phyloP scores from a whole-genome alignment of 2,888 invertebrate genomes.

The Silvanus unidentatus region DNA sequence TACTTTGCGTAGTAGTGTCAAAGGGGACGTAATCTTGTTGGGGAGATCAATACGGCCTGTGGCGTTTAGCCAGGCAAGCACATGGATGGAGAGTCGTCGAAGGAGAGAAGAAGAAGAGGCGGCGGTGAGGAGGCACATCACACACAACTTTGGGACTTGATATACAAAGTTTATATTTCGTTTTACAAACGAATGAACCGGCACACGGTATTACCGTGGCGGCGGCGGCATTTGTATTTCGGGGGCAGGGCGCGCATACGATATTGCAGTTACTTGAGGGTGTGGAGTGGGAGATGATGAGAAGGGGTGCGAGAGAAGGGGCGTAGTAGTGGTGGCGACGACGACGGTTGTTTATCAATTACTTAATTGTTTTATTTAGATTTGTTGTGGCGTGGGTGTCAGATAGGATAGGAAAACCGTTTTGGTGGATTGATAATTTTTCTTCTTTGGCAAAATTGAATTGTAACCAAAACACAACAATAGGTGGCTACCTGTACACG shows the following conservation, averaged over 20 bases:
- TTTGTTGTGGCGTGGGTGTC: no score
- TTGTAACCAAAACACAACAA: not conserved
- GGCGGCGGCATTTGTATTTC: no score
- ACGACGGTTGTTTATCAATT: constrained; percentile 36
- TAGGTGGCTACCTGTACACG: constrained; percentile 11
- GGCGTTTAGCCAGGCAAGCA: constrained; percentile 42
- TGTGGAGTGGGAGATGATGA: no score
- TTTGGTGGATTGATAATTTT: no score
- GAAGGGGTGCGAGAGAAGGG: no score
- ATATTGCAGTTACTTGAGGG: no score
- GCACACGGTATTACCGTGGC: constrained; percentile 4
- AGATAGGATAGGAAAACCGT: no score
- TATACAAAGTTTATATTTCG: constrained; percentile 36
- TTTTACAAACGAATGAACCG: constrained; percentile 22
- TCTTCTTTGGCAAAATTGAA: not conserved
- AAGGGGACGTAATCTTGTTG: constrained; percentile 41
- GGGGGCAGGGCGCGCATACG: no score
- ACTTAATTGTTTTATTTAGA: constrained; percentile 33
- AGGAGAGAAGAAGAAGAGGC: no score
- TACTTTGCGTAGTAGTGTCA: constrained; percentile 39
- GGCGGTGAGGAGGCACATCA: no score
- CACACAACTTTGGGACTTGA: constrained; percentile 38
- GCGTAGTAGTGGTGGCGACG: constrained; percentile 8
- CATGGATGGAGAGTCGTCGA: constrained; percentile 15
- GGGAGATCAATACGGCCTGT: constrained; percentile 46